A percentile compares a stretch with the other conserved stretches of the same genome.
These are phyloP conservation scores for Coryphaenoides rupestris DNA, from an alignment of 2,113 vertebrate species.

Conservation along the genomic window DNA sequence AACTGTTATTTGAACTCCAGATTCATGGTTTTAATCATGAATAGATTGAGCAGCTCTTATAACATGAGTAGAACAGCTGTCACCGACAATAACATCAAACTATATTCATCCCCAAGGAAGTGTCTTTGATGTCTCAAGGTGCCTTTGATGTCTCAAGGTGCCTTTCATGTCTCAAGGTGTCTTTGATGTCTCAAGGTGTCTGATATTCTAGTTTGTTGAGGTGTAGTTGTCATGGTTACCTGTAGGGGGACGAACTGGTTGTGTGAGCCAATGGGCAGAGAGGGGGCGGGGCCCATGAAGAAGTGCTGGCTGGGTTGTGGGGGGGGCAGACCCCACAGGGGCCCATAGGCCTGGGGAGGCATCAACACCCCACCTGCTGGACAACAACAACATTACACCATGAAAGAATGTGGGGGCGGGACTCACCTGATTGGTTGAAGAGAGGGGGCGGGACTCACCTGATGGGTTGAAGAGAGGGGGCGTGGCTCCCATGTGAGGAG, in stretches of 20 bases:
- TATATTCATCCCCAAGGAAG: too few species aligned
- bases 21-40: too few species aligned
- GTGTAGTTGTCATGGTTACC: constrained; percentile 61
- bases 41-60: too few species aligned
- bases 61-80: too few species aligned
- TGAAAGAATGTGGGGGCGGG: too few species aligned
- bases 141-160: too few species aligned
- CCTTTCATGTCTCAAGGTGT: too few species aligned
- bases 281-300: constrained; percentile 54
- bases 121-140: too few species aligned
- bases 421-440: background rate
- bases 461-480: constrained; percentile 66
- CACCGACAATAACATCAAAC: too few species aligned
- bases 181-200: too few species aligned
- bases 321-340: constrained; percentile 78
- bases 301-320: constrained; percentile 78
- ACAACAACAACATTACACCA: background rate
- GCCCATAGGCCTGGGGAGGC: constrained; percentile 76
- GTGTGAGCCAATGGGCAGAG: constrained; percentile 78
- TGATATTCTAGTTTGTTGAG: background rate
- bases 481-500: constrained; percentile 73
- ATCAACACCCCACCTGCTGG: constrained; percentile 70
- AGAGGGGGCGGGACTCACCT: constrained; percentile 48
- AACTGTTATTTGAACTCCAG: too few species aligned
- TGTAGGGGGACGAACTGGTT: constrained; percentile 96